Conservation (phyloP, 2,113 vertebrate species). For the Capreolus pygargus region DNA sequence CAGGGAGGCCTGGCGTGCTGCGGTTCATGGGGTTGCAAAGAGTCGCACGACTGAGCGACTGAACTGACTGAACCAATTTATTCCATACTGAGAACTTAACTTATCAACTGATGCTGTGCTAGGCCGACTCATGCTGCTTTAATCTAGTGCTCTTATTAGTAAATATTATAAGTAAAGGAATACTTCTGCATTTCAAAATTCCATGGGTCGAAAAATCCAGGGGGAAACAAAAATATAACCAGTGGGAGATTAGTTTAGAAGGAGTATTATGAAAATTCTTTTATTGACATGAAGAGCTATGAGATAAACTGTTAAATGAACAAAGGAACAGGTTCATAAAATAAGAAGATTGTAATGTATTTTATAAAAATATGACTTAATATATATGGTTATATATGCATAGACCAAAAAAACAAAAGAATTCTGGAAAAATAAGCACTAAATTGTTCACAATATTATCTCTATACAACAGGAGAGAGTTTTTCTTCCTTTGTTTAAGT, state of each 20-base stretch:
- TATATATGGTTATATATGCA: neutral
- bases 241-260: neutral
- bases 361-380: neutral
- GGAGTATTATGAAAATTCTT: neutral
- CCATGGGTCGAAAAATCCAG: neutral
- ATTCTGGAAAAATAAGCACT: neutral
- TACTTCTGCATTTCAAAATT: constrained; percentile 4
- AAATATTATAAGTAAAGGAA: neutral
- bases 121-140: constrained; percentile 10
- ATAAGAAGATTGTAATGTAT: neutral
- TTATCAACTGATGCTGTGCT: neutral
- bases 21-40: neutral
- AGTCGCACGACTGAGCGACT: neutral
- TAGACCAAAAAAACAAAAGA: neutral
- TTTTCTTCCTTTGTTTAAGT: neutral
- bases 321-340: neutral
- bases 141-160: neutral
- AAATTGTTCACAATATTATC: neutral
- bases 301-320: neutral
- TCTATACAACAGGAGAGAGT: neutral
- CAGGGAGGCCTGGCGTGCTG: neutral
- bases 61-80: neutral
- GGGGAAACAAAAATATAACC: neutral
- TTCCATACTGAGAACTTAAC: neutral
- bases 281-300: neutral